Evolutionary conservation across 2,888 invertebrate genomes (phyloP).

Genomic region (Apodemia hepburni): DNA sequence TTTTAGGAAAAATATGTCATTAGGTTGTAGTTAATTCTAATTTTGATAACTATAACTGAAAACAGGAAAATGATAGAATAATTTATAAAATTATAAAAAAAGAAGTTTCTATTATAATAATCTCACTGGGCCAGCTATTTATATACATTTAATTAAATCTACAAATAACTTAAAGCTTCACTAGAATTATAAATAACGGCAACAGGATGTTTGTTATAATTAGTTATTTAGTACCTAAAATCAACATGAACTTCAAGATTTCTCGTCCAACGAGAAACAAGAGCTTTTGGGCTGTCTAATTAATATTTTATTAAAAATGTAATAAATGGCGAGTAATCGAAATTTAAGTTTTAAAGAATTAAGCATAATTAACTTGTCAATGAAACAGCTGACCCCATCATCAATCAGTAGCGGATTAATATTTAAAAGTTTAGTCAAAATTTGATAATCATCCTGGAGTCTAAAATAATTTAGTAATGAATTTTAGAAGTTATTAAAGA

Average conservation of each 20-base stretch:
- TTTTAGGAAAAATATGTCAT: conserved; percentile 38
- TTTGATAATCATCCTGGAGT: too few species aligned
- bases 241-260: conserved; percentile 6
- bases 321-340: too few species aligned
- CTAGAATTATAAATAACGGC: conserved; percentile 29
- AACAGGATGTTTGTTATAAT: not conserved
- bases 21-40: conserved; percentile 1
- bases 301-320: too few species aligned
- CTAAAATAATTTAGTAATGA: too few species aligned
- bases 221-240: not conserved
- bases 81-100: conserved; percentile 17
- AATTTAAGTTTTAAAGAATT: too few species aligned
- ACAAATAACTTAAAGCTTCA: conserved; percentile 49
- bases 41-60: conserved; percentile 8
- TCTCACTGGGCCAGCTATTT: conserved; percentile 60
- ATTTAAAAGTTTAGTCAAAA: too few species aligned
- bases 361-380: not conserved
- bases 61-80: conserved; percentile 8
- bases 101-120: conserved; percentile 39
- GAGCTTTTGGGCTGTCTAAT: not conserved
- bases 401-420: conserved; percentile 29
- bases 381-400: conserved; percentile 41
- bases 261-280: conserved; percentile 10
- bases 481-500: too few species aligned
- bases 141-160: conserved; percentile 38